phyloP scores from a whole-genome alignment of 2,113 vertebrate genomes.

The Myrmecophaga tridactyla region DNA sequence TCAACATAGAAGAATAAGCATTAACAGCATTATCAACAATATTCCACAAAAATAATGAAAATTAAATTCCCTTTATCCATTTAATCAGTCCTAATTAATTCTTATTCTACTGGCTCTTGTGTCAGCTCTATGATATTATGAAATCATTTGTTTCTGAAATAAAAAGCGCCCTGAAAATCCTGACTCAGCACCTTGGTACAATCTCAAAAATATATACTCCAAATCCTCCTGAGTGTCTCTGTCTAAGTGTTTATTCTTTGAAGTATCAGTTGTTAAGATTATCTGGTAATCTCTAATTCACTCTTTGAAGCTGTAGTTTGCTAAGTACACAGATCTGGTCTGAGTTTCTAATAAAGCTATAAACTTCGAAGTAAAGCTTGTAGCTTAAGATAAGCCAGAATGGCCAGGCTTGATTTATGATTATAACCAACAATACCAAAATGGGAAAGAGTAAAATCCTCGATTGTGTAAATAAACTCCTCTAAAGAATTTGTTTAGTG shows the following conservation, averaged over 20 bases:
- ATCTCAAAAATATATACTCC: neutral
- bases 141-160: neutral
- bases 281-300: neutral
- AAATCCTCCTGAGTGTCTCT: neutral
- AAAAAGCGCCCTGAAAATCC: neutral
- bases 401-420: neutral
- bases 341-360: neutral
- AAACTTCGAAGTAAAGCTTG: neutral
- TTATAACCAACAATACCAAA: neutral
- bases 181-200: neutral
- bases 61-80: neutral
- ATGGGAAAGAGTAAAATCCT: neutral
- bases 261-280: neutral
- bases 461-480: neutral
- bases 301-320: neutral
- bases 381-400: neutral
- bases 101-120: neutral
- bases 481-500: neutral
- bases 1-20: neutral
- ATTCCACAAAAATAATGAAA: neutral
- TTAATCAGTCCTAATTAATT: neutral
- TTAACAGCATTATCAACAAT: neutral
- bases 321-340: neutral
- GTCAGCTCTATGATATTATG: neutral
- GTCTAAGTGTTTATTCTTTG: neutral